Evolutionary conservation across 2,113 vertebrate species (phyloP).

Genomic region (Microcebus jonahi): DNA sequence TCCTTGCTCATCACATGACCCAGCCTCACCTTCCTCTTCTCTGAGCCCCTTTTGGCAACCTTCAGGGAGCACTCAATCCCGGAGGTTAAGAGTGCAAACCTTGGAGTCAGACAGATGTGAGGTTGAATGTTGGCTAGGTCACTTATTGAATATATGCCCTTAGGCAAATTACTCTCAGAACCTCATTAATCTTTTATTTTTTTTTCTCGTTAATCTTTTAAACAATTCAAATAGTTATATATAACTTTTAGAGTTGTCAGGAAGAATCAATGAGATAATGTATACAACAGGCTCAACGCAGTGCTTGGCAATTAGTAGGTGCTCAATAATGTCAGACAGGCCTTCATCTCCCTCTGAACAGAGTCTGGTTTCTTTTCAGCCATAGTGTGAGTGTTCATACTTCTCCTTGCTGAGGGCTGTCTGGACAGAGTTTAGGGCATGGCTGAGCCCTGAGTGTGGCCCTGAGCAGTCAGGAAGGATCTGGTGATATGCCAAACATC

Average conservation of each 20-base stretch:
- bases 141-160: slow-evolving; percentile 30
- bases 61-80: neutral
- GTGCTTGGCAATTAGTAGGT: slow-evolving; percentile 53
- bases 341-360: neutral
- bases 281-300: neutral
- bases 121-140: neutral
- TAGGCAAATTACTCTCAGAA: neutral
- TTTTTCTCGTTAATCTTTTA: slow-evolving; percentile 17
- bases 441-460: neutral
- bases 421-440: neutral
- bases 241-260: neutral
- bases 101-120: neutral
- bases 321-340: neutral
- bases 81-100: neutral
- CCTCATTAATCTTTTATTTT: slow-evolving; percentile 15
- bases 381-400: accelerated
- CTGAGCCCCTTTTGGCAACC: neutral
- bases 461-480: neutral
- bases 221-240: neutral
- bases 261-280: slow-evolving; percentile 43
- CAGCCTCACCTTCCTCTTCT: neutral
- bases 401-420: neutral
- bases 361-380: neutral
- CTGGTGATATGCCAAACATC: neutral
- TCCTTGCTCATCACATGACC: neutral